Evolutionary conservation across 2,888 invertebrate species (phyloP), one percentile per base, ranked within the genome.

Genomic region (Disparrhopalites patrizii): DNA sequence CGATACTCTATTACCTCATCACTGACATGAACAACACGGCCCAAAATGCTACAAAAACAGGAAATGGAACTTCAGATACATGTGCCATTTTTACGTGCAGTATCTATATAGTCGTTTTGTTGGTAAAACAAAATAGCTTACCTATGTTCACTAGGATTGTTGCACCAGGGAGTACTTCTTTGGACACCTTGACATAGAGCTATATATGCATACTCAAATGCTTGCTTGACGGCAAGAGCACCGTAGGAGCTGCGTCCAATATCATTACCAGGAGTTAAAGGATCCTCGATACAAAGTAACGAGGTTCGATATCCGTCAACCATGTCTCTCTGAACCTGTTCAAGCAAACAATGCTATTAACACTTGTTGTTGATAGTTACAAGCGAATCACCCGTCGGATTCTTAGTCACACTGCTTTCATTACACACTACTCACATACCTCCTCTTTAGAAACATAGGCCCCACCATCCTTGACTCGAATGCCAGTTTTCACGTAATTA

Each of bases 221-320:
- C 94, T 82, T 91, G 89, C 79, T 91, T 90, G 20, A 91, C 90
- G 78, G 90, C 89, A 76, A 96, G 82, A 71, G 92, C 92, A 66
- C 94, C 94, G 77, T 83, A 84, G 77, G 96, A 96, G 79, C 95
- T 95, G 76, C 96, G 87, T 8, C 98, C 98, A 79, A 99, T 97
- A 80, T 98, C 98, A 81, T 99, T 99, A 73, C 90, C 94, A 18
- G 93, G 87, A 70, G 93, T 92, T 50, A 99, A 84, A 25, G 99
- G 99, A 83, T 99, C 99, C 82, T 98, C 97, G 76, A 99, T 97
- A 79, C 96, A 97, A 71, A 99, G 83, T 78, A 97, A 82, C 70
- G 96, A 94, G 25, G 93, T 93, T 55, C 95, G 84, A 81, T 95
- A 93, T 0, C 95, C 73, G 40, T 75, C 73, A 38, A 62, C 27